Percentiles rank a stretch among this genome's conserved stretches.
phyloP scores from a whole-genome alignment of 2,797 vertebrate genomes.

The Lateolabrax maculatus region DNA sequence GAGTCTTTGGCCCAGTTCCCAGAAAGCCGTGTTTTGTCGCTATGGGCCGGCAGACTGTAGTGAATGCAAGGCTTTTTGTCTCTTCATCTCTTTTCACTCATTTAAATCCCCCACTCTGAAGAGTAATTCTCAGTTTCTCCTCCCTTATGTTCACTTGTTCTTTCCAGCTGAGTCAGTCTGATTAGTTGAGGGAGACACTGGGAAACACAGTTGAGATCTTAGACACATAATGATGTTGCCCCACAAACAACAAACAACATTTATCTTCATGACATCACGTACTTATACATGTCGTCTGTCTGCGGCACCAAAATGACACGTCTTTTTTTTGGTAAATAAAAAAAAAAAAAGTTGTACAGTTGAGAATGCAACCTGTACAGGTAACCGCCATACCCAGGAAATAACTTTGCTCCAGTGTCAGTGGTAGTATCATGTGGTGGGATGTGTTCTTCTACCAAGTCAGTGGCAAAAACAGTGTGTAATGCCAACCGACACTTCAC shows the following conservation, averaged over 20 bases:
- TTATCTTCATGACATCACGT: slow-evolving; percentile 23
- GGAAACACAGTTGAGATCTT: slow-evolving; percentile 13
- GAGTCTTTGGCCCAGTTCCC: slow-evolving; percentile 57
- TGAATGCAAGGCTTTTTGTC: slow-evolving; percentile 49
- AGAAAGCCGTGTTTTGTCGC: slow-evolving; percentile 64
- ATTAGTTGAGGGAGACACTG: slow-evolving; percentile 11
- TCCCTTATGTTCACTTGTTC: background rate
- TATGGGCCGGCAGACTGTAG: slow-evolving; percentile 27
- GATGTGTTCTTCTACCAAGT: background rate
- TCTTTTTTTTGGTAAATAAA: slow-evolving; percentile 30
- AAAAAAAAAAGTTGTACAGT: background rate
- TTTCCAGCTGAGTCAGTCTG: slow-evolving; percentile 47
- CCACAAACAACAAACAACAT: slow-evolving; percentile 6
- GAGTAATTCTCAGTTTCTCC: slow-evolving; percentile 35
- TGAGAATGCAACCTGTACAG: background rate
- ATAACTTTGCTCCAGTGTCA: background rate
- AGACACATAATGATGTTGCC: slow-evolving; percentile 23
- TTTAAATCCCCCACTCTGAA: slow-evolving; percentile 43
- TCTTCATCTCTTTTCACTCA: slow-evolving; percentile 49
- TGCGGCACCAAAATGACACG: slow-evolving; percentile 10
- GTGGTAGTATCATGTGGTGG: background rate
- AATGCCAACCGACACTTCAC: background rate
- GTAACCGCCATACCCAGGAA: background rate
- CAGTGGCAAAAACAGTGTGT: background rate
- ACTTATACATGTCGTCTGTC: slow-evolving; percentile 15